phyloP scores from a whole-genome alignment of 2,797 vertebrate species.

The Notolabrus celidotus region DNA sequence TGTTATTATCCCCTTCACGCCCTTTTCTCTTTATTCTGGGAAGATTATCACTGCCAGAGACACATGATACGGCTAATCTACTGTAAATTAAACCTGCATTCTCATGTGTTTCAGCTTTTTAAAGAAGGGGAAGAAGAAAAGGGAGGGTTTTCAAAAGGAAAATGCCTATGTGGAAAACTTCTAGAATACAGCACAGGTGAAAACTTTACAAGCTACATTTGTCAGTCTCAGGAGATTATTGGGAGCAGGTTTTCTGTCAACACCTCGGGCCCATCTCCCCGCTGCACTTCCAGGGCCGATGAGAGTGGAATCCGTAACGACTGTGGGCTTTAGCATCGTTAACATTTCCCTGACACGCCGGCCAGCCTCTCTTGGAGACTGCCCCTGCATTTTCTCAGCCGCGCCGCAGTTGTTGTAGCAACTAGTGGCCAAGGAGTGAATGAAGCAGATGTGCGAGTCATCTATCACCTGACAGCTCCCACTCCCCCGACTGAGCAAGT shows the following conservation, averaged over 20 bases:
- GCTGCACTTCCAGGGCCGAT: slow-evolving; percentile 73
- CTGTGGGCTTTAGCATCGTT: slow-evolving; percentile 88
- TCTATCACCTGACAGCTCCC: slow-evolving; percentile 88
- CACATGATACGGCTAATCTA: slow-evolving; percentile 68
- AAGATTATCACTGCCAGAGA: slow-evolving; percentile 62
- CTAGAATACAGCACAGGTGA: slow-evolving; percentile 62
- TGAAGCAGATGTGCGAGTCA: slow-evolving; percentile 91
- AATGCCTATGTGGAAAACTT: slow-evolving; percentile 21
- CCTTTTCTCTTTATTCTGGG: slow-evolving; percentile 77
- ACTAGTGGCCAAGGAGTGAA: slow-evolving; percentile 89
- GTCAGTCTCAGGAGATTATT: slow-evolving; percentile 64
- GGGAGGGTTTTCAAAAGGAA: slow-evolving; percentile 20
- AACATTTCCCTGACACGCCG: slow-evolving; percentile 86
- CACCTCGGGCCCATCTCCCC: slow-evolving; percentile 60
- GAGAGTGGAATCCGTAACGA: slow-evolving; percentile 83
- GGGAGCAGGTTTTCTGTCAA: slow-evolving; percentile 74
- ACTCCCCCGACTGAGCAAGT: slow-evolving; percentile 90
- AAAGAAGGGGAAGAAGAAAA: slow-evolving; percentile 3
- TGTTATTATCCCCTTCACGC: slow-evolving; percentile 78
- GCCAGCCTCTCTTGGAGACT: slow-evolving; percentile 87
- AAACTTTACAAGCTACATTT: slow-evolving; percentile 63
- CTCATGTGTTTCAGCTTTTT: slow-evolving; percentile 37
- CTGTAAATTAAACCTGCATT: slow-evolving; percentile 65
- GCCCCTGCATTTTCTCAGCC: slow-evolving; percentile 89
- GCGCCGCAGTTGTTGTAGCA: slow-evolving; percentile 91